Base-by-base conservation (phyloP, 2,888 invertebrate genomes). In the Euproctis similis region DNA sequence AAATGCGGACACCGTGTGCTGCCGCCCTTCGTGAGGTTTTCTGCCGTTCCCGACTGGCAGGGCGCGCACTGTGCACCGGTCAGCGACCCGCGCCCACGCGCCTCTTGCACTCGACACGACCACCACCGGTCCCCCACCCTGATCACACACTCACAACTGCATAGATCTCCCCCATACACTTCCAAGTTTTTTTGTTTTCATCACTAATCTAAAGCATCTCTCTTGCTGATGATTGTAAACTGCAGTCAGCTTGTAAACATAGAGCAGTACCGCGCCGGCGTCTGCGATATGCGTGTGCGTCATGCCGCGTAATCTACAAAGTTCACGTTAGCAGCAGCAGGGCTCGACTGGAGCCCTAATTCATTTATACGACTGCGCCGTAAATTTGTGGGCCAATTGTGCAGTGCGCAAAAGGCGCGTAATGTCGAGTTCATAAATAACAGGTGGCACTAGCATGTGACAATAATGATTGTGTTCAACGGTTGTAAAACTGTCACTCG, bases 1-100 rank as follows among this genome's bases (percentile, higher is more conserved):
- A 84, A 75, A 84, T 73, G 81, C 78, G 82, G 84, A 77, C 66
- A 53, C 72, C 72, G 77, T 74, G 74, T 68, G 77, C 77, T 72
- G 82, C 75, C 75, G 73, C 74, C 82, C 82, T 84, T 81, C 80
- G 74, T 62, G 68, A 80, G 81, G 72, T 77, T 80, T 75, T 73
- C 71, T 75, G 71, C 74, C 71, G 71, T 68, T 69, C 66, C 67
- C 71, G 69, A n/a, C 70, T 64, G 68, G 72, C 71, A 76, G 75
- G 76, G 78, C 75, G 74, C 61, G 50, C 62, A 59, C 58, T 56
- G 47, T 55, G 72, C 68, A 66, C 52, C 69, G 81, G 81, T 82
- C 81, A 78, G 66, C 76, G 82, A 81, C 78, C 82, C 61, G 65
- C 73, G 64, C 74, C 74, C 65, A 69, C 80, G 68, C 64, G 43